Evolutionary conservation across 2,888 invertebrate species (phyloP).

Genomic region (Trichopria drosophilae): DNA sequence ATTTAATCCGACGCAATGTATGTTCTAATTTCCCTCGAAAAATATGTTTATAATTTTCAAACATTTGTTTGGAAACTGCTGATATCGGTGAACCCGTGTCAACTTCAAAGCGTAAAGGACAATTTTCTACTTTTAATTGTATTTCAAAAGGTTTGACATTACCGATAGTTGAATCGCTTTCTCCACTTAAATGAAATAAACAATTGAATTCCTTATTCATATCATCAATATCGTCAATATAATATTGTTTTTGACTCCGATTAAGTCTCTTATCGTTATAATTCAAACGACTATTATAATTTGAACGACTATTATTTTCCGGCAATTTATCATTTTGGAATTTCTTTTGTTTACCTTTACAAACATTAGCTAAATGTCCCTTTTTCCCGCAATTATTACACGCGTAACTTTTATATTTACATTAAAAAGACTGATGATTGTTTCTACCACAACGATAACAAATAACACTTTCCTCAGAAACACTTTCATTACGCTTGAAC

Average conservation of each 20-base stretch:
- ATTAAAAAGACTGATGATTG: neutral
- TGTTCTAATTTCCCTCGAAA: too few species aligned
- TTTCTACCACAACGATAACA: conserved; percentile 3
- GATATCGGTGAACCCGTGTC: conserved; percentile 4
- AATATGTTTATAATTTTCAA: conserved; percentile 2
- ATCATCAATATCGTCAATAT: conserved; percentile 6
- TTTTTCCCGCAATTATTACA: too few species aligned
- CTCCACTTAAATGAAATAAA: too few species aligned
- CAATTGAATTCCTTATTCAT: neutral
- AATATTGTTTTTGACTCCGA: conserved; percentile 1
- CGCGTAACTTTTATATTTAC: neutral
- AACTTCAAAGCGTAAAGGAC: neutral
- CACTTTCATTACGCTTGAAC: neutral
- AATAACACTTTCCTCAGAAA: neutral
- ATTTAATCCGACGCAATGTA: neutral
- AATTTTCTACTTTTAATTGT: neutral
- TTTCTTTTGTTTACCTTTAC: too few species aligned
- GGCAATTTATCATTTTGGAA: too few species aligned
- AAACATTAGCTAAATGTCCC: too few species aligned
- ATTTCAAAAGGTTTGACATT: neutral
- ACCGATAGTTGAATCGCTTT: neutral
- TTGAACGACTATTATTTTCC: too few species aligned
- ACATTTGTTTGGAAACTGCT: conserved; percentile 12
- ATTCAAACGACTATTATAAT: too few species aligned
- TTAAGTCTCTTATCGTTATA: neutral